Percentiles rank a stretch among this genome's conserved stretches.
Conservation (phyloP, 2,888 invertebrate genomes). For the Mylabris sibirica region DNA sequence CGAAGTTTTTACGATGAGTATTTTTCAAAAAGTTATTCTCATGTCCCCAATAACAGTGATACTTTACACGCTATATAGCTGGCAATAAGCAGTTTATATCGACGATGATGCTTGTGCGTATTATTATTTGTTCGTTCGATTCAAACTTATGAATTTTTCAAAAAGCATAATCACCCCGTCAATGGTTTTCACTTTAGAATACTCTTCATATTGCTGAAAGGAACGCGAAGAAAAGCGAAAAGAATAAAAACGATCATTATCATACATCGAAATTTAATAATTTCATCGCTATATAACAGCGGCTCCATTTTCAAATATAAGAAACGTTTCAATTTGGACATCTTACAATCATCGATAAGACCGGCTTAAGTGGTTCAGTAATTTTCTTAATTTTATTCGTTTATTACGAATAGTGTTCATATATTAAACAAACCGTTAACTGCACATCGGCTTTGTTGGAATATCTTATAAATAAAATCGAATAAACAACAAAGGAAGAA, state of each 20-base stretch:
- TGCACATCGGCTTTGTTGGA: background rate
- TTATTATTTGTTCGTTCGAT: background rate
- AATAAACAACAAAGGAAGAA: background rate
- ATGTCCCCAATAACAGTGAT: constrained; percentile 7
- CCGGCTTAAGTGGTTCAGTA: too few species aligned
- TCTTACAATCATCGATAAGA: too few species aligned
- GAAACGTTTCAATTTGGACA: background rate
- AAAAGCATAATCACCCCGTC: background rate
- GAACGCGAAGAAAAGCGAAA: too few species aligned
- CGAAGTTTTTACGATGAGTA: constrained; percentile 5
- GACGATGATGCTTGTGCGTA: background rate
- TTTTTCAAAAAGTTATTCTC: background rate
- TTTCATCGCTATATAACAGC: background rate
- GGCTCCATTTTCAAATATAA: too few species aligned
- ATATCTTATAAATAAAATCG: background rate
- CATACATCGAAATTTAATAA: background rate
- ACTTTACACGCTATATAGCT: constrained; percentile 3
- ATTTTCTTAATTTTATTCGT: too few species aligned
- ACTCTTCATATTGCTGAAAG: background rate
- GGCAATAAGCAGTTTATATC: constrained; percentile 7
- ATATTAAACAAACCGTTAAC: constrained; percentile 4
- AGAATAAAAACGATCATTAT: background rate
- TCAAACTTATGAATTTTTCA: constrained; percentile 11
- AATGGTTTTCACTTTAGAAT: background rate
- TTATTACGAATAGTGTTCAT: too few species aligned